Conservation (phyloP, 2,113 vertebrate species). For the Ameiurus melas region DNA sequence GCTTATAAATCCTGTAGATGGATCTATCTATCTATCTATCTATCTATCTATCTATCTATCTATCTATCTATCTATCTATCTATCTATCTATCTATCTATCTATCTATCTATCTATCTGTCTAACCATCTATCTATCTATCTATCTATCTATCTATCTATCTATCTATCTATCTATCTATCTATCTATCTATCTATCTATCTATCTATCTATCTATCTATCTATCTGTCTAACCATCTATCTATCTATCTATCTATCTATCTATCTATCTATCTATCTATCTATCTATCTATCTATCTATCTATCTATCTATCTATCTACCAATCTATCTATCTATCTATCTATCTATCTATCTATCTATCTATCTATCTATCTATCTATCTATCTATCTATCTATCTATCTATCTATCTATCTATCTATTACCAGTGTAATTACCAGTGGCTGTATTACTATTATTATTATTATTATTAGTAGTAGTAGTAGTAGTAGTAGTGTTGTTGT, state of each 20-base stretch:
- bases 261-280: background rate
- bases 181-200: no score
- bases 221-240: no score
- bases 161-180: no score
- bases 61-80: background rate
- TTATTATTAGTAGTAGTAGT: background rate
- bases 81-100: background rate
- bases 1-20: background rate
- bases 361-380: background rate
- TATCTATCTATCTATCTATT: no score
- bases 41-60: background rate
- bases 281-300: background rate
- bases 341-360: background rate
- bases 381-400: background rate
- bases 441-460: background rate
- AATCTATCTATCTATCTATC: background rate
- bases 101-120: no score
- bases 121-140: background rate
- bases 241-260: no score
- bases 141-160: no score
- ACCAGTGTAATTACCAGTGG: no score
- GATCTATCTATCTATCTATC: background rate
- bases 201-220: no score
- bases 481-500: no score
- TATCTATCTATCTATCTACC: no score